Evolutionary conservation across 2,797 vertebrate species (phyloP), one percentile per base, ranked within the genome.

Genomic region (Columba guinea): DNA sequence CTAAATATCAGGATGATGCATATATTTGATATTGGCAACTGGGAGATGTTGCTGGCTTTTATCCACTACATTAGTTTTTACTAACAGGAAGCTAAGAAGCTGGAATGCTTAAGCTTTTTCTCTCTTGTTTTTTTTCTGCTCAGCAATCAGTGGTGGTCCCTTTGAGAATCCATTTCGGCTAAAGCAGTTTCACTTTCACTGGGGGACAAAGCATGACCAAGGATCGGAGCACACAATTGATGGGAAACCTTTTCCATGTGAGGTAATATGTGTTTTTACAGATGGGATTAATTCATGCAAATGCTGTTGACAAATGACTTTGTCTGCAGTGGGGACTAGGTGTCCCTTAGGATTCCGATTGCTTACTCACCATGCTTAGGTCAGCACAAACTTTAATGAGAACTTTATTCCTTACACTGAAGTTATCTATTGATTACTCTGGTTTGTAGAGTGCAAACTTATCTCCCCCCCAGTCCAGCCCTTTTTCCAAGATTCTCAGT

Each of bases 111-210:
- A 64, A 75, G 17, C 8, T 35, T 87, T 70, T 71, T 26, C 12
- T 44, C 10, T 22, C 15, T 55, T 35, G 34, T 35, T 13, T 63
- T 4, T 4, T 67, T 92, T 76, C 77, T 96, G 32, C 91, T 73
- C 56, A 99, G 99, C 98, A 94, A 98, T 99, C 93, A 97, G 89
- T 27, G 99, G 99, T 64, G 99, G 99, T 15, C 99, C 99, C 46
- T 98, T 99, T 86, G 98, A 98, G 58, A 98, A 98, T 84, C 98
- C 98, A 14, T 99, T 99, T 95, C 98, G 98, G 69, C 98, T 99
- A 85, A 99, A 98, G 97, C 99, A 99, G 97, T 99, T 99, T 93
- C 99, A 99, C 94, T 99, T 99, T 94, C 99, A 99, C 97, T 99
- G 99, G 99, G 99, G 99, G 8, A 98, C 97, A 89, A 99, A 98